Conservation (phyloP, 2,113 vertebrate species). For the Hippopotamus amphibius region DNA sequence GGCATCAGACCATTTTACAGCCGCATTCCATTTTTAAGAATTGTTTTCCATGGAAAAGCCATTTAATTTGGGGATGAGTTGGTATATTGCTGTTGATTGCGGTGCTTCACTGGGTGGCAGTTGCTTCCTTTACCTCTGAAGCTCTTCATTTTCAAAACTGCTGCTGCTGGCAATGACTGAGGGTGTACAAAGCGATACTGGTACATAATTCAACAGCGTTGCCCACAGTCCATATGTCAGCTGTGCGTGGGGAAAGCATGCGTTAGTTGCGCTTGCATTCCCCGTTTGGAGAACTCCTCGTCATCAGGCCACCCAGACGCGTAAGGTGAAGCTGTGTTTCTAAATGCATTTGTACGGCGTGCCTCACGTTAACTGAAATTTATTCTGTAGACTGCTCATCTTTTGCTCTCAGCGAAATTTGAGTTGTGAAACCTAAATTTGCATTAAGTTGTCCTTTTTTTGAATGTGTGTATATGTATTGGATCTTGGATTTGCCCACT, state of each 20-base stretch:
- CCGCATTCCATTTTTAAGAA: background rate
- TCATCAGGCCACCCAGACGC: background rate
- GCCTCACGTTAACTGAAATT: background rate
- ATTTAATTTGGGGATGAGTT: background rate
- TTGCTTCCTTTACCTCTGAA: background rate
- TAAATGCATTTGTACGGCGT: background rate
- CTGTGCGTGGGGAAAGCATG: accelerated
- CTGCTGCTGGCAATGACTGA: background rate
- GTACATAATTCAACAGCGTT: background rate
- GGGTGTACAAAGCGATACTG: background rate
- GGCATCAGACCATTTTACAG: background rate
- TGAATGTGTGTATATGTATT: background rate
- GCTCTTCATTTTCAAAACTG: background rate
- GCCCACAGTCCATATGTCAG: accelerated
- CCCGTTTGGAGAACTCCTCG: background rate
- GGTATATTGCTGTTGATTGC: background rate
- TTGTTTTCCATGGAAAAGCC: background rate
- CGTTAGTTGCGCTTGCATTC: background rate
- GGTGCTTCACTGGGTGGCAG: background rate
- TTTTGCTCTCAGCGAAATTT: background rate
- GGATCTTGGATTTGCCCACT: conserved; percentile 25
- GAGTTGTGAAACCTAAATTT: conserved; percentile 29
- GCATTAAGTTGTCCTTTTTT: conserved; percentile 16
- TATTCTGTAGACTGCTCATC: background rate
- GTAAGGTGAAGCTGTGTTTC: background rate